Conservation (phyloP, 2,888 invertebrate genomes). For the Syritta pipiens region DNA sequence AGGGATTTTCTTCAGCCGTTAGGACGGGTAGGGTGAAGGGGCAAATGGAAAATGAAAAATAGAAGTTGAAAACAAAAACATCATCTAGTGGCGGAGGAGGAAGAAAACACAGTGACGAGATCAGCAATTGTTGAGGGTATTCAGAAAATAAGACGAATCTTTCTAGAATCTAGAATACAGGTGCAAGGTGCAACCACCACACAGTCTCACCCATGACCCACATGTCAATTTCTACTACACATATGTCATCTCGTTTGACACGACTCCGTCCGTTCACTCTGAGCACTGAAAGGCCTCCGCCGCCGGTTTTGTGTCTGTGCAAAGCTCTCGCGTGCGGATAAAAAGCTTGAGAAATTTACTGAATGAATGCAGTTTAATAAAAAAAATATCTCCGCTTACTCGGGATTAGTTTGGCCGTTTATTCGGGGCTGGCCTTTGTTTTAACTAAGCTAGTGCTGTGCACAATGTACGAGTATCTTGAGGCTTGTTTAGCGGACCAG, state of each 20-base stretch:
- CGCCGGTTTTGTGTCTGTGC: too few relatives aligned
- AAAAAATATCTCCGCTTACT: conserved; percentile 22
- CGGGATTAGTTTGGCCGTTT: conserved; percentile 18
- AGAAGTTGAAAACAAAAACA: conserved; percentile 29
- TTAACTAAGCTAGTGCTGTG: not conserved
- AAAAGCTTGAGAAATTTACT: conserved; percentile 51
- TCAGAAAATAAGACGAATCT: not conserved
- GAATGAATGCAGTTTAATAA: conserved; percentile 55
- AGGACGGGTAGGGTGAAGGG: conserved; percentile 5
- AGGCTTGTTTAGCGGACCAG: not conserved
- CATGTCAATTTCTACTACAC: conserved; percentile 14
- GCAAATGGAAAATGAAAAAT: not conserved
- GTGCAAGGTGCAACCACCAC: not conserved
- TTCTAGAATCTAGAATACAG: not conserved
- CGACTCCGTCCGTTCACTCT: conserved; percentile 15
- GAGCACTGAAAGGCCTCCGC: too few relatives aligned
- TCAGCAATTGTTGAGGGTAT: conserved; percentile 45
- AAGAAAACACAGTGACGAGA: conserved; percentile 52
- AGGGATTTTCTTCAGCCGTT: conserved; percentile 63
- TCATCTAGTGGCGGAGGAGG: not conserved
- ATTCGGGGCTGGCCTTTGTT: conserved; percentile 1
- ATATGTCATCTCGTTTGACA: conserved; percentile 8
- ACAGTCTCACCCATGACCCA: conserved; percentile 30
- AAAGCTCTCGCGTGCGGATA: conserved; percentile 33
- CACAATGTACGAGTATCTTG: not conserved